Evolutionary conservation across 2,797 vertebrate species (phyloP), one percentile per base, ranked within the genome.

Genomic region (Halcyon leucocephala): DNA sequence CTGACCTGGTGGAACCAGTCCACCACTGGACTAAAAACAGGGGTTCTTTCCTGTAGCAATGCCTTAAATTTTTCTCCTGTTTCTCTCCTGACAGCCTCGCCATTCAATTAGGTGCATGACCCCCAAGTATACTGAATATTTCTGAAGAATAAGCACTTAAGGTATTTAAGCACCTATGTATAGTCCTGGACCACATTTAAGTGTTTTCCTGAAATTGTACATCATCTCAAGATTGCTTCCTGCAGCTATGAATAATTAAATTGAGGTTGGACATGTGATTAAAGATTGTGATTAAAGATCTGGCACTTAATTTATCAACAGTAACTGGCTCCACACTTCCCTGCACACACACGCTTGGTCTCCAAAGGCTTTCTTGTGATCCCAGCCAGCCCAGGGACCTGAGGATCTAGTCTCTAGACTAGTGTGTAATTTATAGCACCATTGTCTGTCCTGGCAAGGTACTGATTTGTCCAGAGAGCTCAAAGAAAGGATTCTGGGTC

Each of bases 181-280:
- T 18, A 52, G 42, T 11, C 46, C 49, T 57, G 49, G 22, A n/a
- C 31, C 1, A 2, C 21, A 37, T 6, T 29, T 14, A 65, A 91
- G 66, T 37, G 58, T 65, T 93, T 69, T 69, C 28, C 67, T 94
- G 74, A 37, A 44, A 7, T 7, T 3, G 5, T n/a, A 44, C 33
- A 46, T 70, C 31, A 58, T 37, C 21, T 70, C 20, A 16, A 61
- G 66, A 74, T 19, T 39, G 44, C 62, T 92, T 83, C 72, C 76
- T 88, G 66, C 64, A 80, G 48, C 69, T 70, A 74, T 69, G 72
- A 82, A 73, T 77, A 90, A 92, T 86, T 73, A 73, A 94, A 77
- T 58, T 24, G 21, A 70, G 57, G 31, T 5, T 65, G 52, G 82
- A 80, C 72, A 25, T 35, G 46, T 58, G 35, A 86, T 95, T 89